Evolutionary conservation across 2,113 vertebrate genomes (phyloP).

Genomic region (Pelusios castaneus): DNA sequence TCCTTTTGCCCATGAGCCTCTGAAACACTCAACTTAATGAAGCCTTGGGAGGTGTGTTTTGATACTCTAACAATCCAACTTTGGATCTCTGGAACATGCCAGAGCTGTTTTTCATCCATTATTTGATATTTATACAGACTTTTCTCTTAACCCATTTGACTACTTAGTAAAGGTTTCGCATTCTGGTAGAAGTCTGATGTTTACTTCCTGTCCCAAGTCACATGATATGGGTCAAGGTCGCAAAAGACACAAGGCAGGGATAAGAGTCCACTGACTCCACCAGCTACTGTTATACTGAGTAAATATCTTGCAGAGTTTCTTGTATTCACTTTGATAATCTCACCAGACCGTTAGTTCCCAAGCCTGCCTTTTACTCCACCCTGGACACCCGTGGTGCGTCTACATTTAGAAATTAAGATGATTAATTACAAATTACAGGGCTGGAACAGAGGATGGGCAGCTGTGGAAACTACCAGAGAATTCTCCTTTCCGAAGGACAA

Average conservation of each 20-base stretch:
- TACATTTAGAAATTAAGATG: too few species aligned
- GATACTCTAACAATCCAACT: not conserved
- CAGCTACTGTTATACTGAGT: not conserved
- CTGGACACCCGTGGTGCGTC: not conserved
- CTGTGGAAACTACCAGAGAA: not conserved
- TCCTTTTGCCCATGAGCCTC: not conserved
- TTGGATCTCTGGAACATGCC: not conserved
- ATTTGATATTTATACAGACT: not conserved
- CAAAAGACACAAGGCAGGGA: not conserved
- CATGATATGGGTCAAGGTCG: not conserved
- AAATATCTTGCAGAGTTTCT: not conserved
- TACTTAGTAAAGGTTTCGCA: not conserved
- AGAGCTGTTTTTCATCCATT: not conserved
- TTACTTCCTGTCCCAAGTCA: not conserved
- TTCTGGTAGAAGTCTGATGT: not conserved
- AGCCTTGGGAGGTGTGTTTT: not conserved
- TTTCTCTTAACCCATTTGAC: not conserved
- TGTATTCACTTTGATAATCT: not conserved
- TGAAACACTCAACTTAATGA: not conserved
- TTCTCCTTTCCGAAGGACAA: not conserved
- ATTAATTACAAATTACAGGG: accelerated
- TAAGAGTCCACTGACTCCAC: not conserved
- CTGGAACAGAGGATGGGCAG: not conserved
- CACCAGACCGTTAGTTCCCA: not conserved
- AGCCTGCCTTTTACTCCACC: not conserved